Evolutionary conservation across 2,797 vertebrate species (phyloP).

Genomic region (Coluber constrictor): DNA sequence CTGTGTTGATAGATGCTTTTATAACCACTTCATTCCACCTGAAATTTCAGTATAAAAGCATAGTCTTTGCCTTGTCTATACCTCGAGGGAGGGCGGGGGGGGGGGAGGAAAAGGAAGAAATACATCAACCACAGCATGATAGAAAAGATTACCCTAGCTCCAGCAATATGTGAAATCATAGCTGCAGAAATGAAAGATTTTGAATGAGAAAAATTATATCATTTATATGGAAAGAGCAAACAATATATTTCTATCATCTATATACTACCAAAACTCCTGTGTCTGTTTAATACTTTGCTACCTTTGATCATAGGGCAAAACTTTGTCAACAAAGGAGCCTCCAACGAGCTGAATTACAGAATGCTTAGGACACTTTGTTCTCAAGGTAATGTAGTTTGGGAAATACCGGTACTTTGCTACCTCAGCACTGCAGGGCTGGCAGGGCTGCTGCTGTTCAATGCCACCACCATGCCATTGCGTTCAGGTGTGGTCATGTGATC

Average conservation of each 20-base stretch:
- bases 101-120: slow-evolving; percentile 58
- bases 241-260: slow-evolving; percentile 35
- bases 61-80: neutral
- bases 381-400: neutral
- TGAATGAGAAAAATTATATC: slow-evolving; percentile 33
- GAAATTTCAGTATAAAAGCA: slow-evolving; percentile 71
- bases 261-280: neutral
- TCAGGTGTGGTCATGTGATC: neutral
- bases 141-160: slow-evolving; percentile 60
- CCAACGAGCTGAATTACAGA: neutral
- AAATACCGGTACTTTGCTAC: neutral
- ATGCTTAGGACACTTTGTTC: neutral
- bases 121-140: slow-evolving; percentile 60
- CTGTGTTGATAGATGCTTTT: slow-evolving; percentile 80
- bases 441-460: neutral
- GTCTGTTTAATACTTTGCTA: neutral
- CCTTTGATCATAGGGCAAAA: neutral
- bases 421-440: neutral
- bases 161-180: slow-evolving; percentile 63
- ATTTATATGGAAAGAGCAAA: slow-evolving; percentile 45
- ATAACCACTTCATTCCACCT: slow-evolving; percentile 79
- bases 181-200: slow-evolving; percentile 58
- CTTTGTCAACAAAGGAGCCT: neutral
- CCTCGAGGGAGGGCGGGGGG: slow-evolving; percentile 27
- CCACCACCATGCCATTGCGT: neutral